A percentile compares a stretch with the other conserved stretches of the same genome.
Conservation (phyloP, 2,888 invertebrate genomes). For the Temnothorax unifasciatus region DNA sequence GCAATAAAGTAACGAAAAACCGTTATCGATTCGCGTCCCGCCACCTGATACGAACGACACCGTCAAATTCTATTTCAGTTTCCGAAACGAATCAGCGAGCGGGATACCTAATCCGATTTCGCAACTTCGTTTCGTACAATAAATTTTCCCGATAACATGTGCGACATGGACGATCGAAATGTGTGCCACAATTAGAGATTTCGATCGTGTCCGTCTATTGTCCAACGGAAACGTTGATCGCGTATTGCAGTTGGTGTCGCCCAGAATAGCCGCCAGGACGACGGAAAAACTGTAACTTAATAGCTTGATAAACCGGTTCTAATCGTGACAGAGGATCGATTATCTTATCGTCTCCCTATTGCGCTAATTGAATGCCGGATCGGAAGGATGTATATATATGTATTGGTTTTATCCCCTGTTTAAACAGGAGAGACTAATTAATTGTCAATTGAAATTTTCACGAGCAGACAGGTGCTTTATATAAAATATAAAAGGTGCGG, state of each 20-base stretch:
- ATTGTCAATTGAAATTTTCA: slow-evolving; percentile 35
- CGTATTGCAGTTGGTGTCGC: neutral
- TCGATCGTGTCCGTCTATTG: neutral
- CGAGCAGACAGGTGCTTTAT: neutral
- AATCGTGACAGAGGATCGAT: slow-evolving; percentile 40
- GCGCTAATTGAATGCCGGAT: slow-evolving; percentile 31
- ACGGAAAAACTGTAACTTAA: slow-evolving; percentile 44
- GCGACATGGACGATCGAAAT: neutral
- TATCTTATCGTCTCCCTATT: slow-evolving; percentile 37
- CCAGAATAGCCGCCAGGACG: slow-evolving; percentile 25
- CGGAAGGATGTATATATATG: neutral
- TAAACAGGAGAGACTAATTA: slow-evolving; percentile 1
- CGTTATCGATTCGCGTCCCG: neutral
- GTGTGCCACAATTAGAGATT: slow-evolving; percentile 21
- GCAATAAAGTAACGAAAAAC: slow-evolving; percentile 24
- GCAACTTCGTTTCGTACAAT: neutral
- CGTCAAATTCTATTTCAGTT: neutral
- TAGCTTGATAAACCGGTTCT: slow-evolving; percentile 54
- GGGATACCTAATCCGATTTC: neutral
- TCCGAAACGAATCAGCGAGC: neutral
- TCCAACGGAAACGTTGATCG: slow-evolving; percentile 19
- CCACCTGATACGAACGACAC: neutral
- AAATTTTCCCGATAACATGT: neutral
- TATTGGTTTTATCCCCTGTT: neutral
- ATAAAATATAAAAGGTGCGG: neutral